Conservation (phyloP, 2,797 vertebrate species). For the Phrynocephalus forsythii region DNA sequence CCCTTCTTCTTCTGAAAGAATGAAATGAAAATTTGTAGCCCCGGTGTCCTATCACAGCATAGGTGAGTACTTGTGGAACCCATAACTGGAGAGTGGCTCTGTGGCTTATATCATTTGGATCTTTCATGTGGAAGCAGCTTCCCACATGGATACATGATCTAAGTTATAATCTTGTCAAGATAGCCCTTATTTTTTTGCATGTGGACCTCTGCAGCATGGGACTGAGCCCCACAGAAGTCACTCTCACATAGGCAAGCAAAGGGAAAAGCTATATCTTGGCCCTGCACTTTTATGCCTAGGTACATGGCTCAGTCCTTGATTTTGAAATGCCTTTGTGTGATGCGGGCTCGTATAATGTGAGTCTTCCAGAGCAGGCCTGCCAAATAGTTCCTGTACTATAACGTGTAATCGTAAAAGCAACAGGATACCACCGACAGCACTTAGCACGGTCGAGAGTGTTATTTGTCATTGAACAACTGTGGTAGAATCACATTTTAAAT, state of each 20-base stretch:
- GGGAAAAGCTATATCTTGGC: not conserved
- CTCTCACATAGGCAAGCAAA: not conserved
- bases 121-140: not conserved
- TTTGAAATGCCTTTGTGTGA: not conserved
- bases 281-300: not conserved
- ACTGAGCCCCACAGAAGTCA: too few species aligned
- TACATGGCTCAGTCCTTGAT: not conserved
- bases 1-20: too few species aligned
- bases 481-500: slow-evolving; percentile 41
- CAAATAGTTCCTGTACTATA: slow-evolving; percentile 34
- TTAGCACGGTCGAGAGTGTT: slow-evolving; percentile 37
- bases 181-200: not conserved
- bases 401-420: slow-evolving; percentile 53
- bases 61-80: too few species aligned
- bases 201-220: not conserved
- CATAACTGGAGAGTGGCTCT: too few species aligned
- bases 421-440: slow-evolving; percentile 28
- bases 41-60: too few species aligned
- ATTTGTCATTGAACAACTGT: slow-evolving; percentile 54
- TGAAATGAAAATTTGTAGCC: too few species aligned
- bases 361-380: slow-evolving; percentile 23
- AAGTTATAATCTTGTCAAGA: not conserved
- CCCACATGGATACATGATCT: not conserved
- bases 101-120: too few species aligned
- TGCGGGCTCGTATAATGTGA: not conserved